These are phyloP conservation scores for Sminthurinus signatus DNA, from an alignment of 1,140 invertebrate species.

Conservation along the genomic window DNA sequence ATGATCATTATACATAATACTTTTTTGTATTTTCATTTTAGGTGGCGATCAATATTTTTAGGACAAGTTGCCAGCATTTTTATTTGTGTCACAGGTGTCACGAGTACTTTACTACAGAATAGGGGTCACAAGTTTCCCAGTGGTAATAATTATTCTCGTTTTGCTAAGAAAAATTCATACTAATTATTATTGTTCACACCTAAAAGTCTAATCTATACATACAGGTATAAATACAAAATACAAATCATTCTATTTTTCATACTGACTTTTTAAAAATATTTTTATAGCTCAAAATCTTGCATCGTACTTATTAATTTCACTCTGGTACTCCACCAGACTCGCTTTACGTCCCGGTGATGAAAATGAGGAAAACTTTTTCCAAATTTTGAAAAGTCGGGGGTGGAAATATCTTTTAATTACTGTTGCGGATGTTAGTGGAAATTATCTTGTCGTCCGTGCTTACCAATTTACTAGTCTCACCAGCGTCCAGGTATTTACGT, in stretches of 20 bases:
- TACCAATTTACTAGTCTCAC: slow-evolving; percentile 62
- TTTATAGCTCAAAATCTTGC: slow-evolving; percentile 65
- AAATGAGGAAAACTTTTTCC: slow-evolving; percentile 49
- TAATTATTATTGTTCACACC: not conserved
- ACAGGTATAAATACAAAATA: not conserved
- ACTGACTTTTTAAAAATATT: slow-evolving; percentile 23
- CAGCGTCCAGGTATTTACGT: slow-evolving; percentile 57
- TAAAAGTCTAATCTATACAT: slow-evolving; percentile 16
- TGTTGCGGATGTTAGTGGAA: slow-evolving; percentile 73
- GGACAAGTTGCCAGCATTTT: not conserved
- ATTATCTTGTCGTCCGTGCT: slow-evolving; percentile 65
- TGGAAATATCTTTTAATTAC: slow-evolving; percentile 68
- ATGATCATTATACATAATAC: too few species aligned
- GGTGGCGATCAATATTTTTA: not conserved
- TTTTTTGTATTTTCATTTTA: not conserved
- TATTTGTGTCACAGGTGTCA: not conserved
- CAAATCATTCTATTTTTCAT: not conserved
- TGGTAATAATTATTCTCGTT: not conserved
- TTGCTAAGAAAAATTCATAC: not conserved
- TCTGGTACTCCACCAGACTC: slow-evolving; percentile 67
- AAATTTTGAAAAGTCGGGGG: slow-evolving; percentile 61
- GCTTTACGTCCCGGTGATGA: slow-evolving; percentile 53
- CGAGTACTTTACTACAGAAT: not conserved
- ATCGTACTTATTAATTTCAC: slow-evolving; percentile 68
- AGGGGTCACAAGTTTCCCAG: not conserved